A percentile compares a stretch with the other conserved stretches of the same genome.
Evolutionary conservation across 2,113 vertebrate genomes (phyloP).

Genomic region (Propithecus coquereli): DNA sequence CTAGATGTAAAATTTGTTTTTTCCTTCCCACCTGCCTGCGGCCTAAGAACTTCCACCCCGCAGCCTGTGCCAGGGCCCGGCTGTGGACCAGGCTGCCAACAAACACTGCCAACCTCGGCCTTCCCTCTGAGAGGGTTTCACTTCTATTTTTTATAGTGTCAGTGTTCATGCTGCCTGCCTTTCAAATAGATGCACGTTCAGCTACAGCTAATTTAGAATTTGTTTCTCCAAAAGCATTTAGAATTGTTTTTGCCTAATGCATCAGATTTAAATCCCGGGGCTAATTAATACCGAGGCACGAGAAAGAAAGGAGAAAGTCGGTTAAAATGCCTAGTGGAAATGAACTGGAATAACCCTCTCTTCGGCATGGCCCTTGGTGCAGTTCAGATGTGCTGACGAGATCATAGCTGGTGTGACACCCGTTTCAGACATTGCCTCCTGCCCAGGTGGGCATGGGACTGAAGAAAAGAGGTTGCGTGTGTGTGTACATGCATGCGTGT

Average conservation of each 20-base stretch:
- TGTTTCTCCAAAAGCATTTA: conserved; percentile 71
- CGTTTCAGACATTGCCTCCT: not conserved
- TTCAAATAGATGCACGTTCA: conserved; percentile 55
- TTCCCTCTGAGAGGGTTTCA: not conserved
- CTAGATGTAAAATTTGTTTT: not conserved
- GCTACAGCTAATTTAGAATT: conserved; percentile 73
- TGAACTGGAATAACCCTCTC: conserved; percentile 47
- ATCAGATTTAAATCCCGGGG: conserved; percentile 67
- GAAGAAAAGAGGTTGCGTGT: not conserved
- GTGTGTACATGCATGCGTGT: not conserved
- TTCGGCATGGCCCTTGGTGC: not conserved
- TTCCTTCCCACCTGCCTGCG: not conserved
- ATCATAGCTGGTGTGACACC: not conserved
- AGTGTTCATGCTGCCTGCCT: conserved; percentile 48
- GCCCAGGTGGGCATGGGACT: not conserved
- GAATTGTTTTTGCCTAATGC: conserved; percentile 74
- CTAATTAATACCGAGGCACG: conserved; percentile 62
- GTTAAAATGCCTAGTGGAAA: conserved; percentile 39
- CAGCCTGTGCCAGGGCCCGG: not conserved
- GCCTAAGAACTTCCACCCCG: not conserved
- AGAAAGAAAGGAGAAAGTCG: conserved; percentile 57
- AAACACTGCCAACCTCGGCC: not conserved
- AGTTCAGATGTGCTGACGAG: not conserved
- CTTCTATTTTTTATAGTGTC: conserved; percentile 32
- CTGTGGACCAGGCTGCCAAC: conserved; percentile 2